phyloP scores from a whole-genome alignment of 2,888 invertebrate genomes.

The Piscicola geometra region DNA sequence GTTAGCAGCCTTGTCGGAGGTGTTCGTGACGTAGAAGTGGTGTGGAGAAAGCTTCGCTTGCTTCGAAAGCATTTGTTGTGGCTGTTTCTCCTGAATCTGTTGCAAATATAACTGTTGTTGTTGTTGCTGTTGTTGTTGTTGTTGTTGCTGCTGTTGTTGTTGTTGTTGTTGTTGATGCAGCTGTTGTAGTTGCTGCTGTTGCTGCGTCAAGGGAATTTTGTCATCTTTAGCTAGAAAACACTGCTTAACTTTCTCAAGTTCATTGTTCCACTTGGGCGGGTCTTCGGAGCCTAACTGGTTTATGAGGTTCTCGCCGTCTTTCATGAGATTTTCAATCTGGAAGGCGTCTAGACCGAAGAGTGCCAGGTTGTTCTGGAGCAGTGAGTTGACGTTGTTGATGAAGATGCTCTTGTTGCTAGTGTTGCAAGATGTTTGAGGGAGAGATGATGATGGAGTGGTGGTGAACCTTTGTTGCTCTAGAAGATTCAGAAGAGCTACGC shows the following conservation, averaged over 20 bases:
- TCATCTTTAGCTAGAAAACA: constrained; percentile 4
- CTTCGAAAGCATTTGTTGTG: not conserved
- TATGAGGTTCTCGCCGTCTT: constrained; percentile 11
- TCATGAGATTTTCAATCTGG: constrained; percentile 22
- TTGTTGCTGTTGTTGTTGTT: not conserved
- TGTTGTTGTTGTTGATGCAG: not conserved
- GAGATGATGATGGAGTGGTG: not conserved
- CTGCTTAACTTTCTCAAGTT: not conserved
- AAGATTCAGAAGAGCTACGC: too few species aligned
- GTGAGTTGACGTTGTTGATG: not conserved
- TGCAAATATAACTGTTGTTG: not conserved
- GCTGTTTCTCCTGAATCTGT: not conserved
- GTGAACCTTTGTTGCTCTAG: too few species aligned
- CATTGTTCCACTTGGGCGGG: not conserved
- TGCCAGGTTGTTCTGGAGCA: not conserved
- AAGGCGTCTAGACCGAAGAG: constrained; percentile 11
- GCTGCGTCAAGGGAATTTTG: not conserved
- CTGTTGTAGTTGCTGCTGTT: not conserved
- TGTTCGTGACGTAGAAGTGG: not conserved
- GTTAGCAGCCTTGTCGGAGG: not conserved
- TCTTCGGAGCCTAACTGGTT: constrained; percentile 18
- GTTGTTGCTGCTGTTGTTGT: constrained; percentile 11
- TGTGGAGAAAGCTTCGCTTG: not conserved
- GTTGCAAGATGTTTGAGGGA: not conserved
- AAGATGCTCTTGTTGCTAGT: not conserved